A percentile compares a stretch with the other conserved stretches of the same genome.
phyloP scores from a whole-genome alignment of 2,888 invertebrate species.

The Rhyacophila evoluta region DNA sequence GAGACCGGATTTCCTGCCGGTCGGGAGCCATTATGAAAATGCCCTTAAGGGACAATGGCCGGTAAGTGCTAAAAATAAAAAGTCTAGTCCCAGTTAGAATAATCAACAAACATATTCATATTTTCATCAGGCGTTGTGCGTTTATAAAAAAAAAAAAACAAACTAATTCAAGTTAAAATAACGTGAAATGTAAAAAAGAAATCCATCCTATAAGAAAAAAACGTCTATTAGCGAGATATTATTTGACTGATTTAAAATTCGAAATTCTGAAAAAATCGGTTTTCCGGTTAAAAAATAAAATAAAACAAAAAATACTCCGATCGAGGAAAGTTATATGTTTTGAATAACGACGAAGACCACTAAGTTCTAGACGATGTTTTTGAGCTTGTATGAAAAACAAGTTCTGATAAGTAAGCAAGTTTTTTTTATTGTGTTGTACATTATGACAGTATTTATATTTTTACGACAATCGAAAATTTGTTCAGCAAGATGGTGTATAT shows the following conservation, averaged over 20 bases:
- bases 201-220: not conserved
- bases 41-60: constrained; percentile 17
- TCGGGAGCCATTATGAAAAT: constrained; percentile 24
- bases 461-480: too few relatives aligned
- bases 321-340: too few relatives aligned
- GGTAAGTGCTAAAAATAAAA: constrained; percentile 24
- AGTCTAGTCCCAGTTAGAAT: not conserved
- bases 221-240: not conserved
- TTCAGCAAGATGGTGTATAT: too few relatives aligned
- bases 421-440: too few relatives aligned
- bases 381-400: too few relatives aligned
- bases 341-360: too few relatives aligned
- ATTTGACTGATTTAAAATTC: not conserved
- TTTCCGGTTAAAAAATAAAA: not conserved
- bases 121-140: not conserved
- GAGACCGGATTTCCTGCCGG: constrained; percentile 14
- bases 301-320: too few relatives aligned
- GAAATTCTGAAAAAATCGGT: too few relatives aligned
- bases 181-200: not conserved
- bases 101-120: constrained; percentile 12
- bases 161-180: not conserved
- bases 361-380: too few relatives aligned
- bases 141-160: not conserved
- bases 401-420: too few relatives aligned
- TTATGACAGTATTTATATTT: too few relatives aligned